Evolutionary conservation across 2,113 vertebrate species (phyloP).

Genomic region (Oriolus oriolus): DNA sequence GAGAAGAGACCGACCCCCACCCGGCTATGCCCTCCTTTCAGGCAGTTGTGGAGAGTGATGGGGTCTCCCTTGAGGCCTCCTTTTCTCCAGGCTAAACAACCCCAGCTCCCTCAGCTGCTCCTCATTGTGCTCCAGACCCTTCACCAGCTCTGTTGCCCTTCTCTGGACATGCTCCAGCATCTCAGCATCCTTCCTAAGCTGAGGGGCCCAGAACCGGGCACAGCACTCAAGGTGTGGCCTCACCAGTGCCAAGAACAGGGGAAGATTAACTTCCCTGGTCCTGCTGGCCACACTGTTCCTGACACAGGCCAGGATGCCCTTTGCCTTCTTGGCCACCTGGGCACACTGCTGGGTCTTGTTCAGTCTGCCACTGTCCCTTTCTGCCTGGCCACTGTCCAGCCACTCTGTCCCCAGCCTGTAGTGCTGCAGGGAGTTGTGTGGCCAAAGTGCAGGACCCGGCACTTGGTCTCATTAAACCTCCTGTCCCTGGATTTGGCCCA

Average conservation of each 20-base stretch:
- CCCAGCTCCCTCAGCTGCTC: background rate
- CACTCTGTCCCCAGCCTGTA: background rate
- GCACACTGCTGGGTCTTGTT: background rate
- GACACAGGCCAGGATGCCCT: background rate
- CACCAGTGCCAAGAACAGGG: fast-evolving
- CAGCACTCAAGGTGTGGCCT: fast-evolving
- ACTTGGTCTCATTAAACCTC: background rate
- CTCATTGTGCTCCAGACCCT: background rate
- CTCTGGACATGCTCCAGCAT: fast-evolving
- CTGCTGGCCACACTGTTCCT: background rate
- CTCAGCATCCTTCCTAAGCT: background rate
- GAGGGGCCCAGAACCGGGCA: too few relatives aligned
- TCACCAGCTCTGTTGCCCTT: background rate
- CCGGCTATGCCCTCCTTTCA: background rate
- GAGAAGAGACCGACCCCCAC: background rate
- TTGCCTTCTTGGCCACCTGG: background rate
- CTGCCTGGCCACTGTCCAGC: background rate
- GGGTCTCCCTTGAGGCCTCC: background rate
- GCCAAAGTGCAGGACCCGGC: background rate
- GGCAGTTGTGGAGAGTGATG: background rate
- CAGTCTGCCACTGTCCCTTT: background rate
- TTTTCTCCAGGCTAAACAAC: background rate
- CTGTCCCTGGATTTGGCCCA: fast-evolving
- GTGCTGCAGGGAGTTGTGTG: background rate
- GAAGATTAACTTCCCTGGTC: background rate